Conservation (phyloP, 2,888 invertebrate genomes). For the Tolmerus cingulatus region DNA sequence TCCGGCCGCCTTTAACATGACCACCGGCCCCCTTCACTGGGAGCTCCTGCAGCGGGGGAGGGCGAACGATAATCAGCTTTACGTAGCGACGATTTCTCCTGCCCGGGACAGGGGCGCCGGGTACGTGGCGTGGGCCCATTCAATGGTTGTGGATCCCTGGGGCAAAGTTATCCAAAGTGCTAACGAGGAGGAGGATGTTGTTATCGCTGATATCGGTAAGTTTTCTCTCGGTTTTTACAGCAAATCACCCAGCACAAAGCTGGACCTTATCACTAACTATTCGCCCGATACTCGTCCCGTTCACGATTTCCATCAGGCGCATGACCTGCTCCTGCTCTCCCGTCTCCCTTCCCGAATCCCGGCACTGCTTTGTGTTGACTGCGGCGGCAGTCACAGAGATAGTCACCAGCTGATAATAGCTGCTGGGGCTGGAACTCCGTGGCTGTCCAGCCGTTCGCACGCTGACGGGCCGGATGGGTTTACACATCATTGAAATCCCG, state of each 20-base stretch:
- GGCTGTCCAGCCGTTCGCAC: not conserved
- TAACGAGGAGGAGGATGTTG: slow-evolving; percentile 73
- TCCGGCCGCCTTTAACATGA: slow-evolving; percentile 96
- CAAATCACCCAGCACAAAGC: not conserved
- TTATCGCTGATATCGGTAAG: slow-evolving; percentile 78
- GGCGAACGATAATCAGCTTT: slow-evolving; percentile 85
- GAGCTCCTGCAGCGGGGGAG: slow-evolving; percentile 56
- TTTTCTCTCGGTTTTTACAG: slow-evolving; percentile 41
- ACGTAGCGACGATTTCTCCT: slow-evolving; percentile 84
- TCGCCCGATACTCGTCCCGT: not conserved
- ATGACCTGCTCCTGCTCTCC: not conserved
- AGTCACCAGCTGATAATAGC: not conserved
- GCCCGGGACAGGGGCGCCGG: slow-evolving; percentile 79
- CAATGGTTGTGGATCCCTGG: slow-evolving; percentile 83
- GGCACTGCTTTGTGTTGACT: not conserved
- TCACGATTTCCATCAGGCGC: not conserved
- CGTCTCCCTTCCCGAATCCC: not conserved
- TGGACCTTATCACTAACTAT: not conserved
- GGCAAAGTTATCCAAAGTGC: slow-evolving; percentile 74
- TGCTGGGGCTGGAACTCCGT: not conserved
- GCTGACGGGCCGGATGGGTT: not conserved
- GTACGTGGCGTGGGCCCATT: slow-evolving; percentile 93
- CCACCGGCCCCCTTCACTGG: slow-evolving; percentile 70
- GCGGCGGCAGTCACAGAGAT: not conserved
- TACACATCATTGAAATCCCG: slow-evolving; percentile 13